phyloP scores from a whole-genome alignment of 1,140 invertebrate genomes.

The Homarus americanus region DNA sequence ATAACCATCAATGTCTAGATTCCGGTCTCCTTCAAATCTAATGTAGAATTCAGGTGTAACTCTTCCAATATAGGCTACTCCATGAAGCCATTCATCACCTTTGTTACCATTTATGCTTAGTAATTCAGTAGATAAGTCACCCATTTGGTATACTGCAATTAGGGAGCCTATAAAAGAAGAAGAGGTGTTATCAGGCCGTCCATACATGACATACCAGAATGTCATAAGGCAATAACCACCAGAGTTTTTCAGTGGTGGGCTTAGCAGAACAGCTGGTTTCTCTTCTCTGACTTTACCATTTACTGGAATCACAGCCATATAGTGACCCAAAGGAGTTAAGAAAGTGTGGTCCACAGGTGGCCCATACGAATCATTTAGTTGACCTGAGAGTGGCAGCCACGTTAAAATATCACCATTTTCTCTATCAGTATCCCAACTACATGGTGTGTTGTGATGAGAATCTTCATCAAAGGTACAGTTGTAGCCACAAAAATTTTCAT shows the following conservation, averaged over 20 bases:
- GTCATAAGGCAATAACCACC: constrained; percentile 49
- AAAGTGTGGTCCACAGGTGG: constrained; percentile 61
- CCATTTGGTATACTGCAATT: neutral
- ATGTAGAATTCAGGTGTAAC: constrained; percentile 44
- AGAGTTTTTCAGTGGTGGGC: constrained; percentile 55
- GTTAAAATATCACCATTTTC: neutral
- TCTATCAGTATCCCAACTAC: constrained; percentile 26
- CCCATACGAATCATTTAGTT: constrained; percentile 31
- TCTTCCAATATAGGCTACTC: constrained; percentile 53
- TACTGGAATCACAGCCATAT: constrained; percentile 53
- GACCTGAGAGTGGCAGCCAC: constrained; percentile 37
- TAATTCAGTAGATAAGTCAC: constrained; percentile 37
- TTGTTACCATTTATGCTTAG: constrained; percentile 37
- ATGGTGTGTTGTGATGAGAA: constrained; percentile 5
- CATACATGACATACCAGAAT: constrained; percentile 64
- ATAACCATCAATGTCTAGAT: constrained; percentile 60
- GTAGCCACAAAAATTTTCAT: constrained; percentile 65
- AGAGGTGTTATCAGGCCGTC: constrained; percentile 30
- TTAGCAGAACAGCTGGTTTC: constrained; percentile 38
- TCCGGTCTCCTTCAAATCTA: constrained; percentile 44
- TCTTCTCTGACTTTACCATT: neutral
- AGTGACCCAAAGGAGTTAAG: constrained; percentile 36
- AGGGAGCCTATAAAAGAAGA: constrained; percentile 47
- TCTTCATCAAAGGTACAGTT: constrained; percentile 64
- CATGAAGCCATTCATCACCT: constrained; percentile 60